Evolutionary conservation across 2,113 vertebrate species (phyloP), one percentile per base, ranked within the genome.

Genomic region (Serinus canaria): DNA sequence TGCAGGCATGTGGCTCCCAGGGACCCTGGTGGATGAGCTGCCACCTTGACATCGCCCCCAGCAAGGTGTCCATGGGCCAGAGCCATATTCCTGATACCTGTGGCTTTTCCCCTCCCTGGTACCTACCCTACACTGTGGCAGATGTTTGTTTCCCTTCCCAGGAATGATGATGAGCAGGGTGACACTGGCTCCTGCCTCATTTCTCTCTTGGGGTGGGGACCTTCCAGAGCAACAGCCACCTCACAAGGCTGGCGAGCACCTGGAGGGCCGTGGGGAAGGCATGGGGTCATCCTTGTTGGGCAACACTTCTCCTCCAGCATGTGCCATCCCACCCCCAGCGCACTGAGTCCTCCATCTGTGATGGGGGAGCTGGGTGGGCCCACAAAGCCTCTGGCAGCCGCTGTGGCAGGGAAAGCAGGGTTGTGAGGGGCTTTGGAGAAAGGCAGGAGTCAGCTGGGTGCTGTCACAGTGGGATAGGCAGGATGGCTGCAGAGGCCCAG

Each of bases 141-240:
- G 72, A 44, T 18, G 20, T 43, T 63, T 18, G 20, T 43, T 63
- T 81, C 6, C 9, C 12, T 6, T 56, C 30, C 35, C 46, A 62
- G 66, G 46, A 62, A 77, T 19, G 17, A 53, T 0, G 0, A 41
- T 1, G 1, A 77, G 24, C 43, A 87, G 50, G 37, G n/a, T 66
- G 41, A 62, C 41, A 55, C 31, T 13, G 37, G 11, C 19, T 76
- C 47, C 52, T 86, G 39, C 43, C 50, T 69, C 55, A 30, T 55
- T 49, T 16, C 28, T 83, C n/a, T 30, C 1, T 0, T 4, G 10
- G 24, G 1, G 2, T n/a, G 23, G 20, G 28, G 33, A 86, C 44
- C 43, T 50, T 83, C 47, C 6, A 15, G 33, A 75, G n/a, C 6
- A 58, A 53, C 1, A 1, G 18, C 10, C n/a, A 66, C 43, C 23